Base-by-base conservation (phyloP, 2,797 vertebrate genomes). In the Urocyon cinereoargenteus region DNA sequence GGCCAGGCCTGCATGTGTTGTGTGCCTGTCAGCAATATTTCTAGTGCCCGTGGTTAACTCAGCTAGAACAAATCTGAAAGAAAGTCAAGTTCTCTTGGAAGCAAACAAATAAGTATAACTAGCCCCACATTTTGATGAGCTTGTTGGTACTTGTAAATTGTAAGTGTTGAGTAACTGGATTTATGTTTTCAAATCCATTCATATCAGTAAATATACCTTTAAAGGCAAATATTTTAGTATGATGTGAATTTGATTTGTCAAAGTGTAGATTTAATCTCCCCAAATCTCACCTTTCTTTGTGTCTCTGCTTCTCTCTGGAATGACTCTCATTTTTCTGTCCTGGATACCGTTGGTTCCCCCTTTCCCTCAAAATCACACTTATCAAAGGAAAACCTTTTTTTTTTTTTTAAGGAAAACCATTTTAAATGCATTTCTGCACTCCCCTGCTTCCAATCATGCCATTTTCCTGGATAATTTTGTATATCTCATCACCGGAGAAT, bases 21-120 rank as follows among this genome's bases (percentile, higher is more conserved):
- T 85, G 53, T 64, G 18, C n/a, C 66, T 12, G 81, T 97, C 90
- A 98, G 85, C 89, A 97, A 45, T 78, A 34, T 97, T 86, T 97
- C 51, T 92, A n/a, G 93, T 86, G 53, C 11, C 62, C 15, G 53
- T 59, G 36, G 51, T 70, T 97, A 93, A 97, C 90, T 70, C 34
- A 13, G 45, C 78, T 72, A 97, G 78, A 95, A 77, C n/a, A 82
- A 93, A 88, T 96, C 87, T 86, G 70, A 97, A 96, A 90, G 72
- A 70, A 96, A 78, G n/a, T 85, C 82, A 97, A 94, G 59, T 62
- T 59, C 28, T 13, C 86, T 95, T 51, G 62, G 16, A 96, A 40
- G 55, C 8, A 90, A 98, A 96, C 75, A 87, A 97, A 78, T 57
- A 95, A 86, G 9, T 12, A 21, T 59, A 82, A 49, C 53, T 91